Percentiles rank a stretch among this genome's conserved stretches.
phyloP scores from a whole-genome alignment of 2,797 vertebrate species.

The Sebastes baramenuke region DNA sequence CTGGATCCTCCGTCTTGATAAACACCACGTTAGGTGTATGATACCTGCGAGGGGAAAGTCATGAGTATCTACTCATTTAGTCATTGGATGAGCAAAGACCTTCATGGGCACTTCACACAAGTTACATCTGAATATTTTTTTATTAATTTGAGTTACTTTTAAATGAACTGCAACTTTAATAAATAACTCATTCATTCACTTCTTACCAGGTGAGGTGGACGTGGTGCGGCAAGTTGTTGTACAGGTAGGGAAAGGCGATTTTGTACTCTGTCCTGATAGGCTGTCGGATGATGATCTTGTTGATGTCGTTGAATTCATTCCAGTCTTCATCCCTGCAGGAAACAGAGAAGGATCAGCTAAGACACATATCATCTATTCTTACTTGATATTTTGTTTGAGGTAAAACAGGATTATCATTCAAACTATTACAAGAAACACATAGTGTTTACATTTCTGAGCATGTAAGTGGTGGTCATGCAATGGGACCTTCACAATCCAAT shows the following conservation, averaged over 20 bases:
- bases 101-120: not conserved
- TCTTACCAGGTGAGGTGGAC: constrained; percentile 97
- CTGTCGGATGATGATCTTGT: constrained; percentile 99
- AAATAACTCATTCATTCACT: rapidly evolving
- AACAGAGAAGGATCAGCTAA: not conserved
- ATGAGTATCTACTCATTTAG: not conserved
- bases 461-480: not conserved
- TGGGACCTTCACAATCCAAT: rapidly evolving
- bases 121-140: not conserved
- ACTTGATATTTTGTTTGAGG: not conserved
- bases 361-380: not conserved
- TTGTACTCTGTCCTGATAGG: constrained; percentile 99
- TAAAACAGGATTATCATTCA: not conserved
- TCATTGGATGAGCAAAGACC: not conserved
- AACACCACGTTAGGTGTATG: constrained; percentile 99
- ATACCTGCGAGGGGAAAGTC: constrained; percentile 85
- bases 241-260: constrained; percentile 97
- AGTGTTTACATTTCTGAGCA: not conserved
- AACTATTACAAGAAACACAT: not conserved
- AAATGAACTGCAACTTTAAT: not conserved
- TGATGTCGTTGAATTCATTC: constrained; percentile 99
- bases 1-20: constrained; percentile 99
- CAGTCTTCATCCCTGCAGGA: constrained; percentile 95
- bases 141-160: rapidly evolving
- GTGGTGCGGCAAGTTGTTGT: constrained; percentile 98